A percentile compares a stretch with the other conserved stretches of the same genome.
phyloP scores from a whole-genome alignment of 1,140 invertebrate genomes.

The Pogonomyrmex barbatus region DNA sequence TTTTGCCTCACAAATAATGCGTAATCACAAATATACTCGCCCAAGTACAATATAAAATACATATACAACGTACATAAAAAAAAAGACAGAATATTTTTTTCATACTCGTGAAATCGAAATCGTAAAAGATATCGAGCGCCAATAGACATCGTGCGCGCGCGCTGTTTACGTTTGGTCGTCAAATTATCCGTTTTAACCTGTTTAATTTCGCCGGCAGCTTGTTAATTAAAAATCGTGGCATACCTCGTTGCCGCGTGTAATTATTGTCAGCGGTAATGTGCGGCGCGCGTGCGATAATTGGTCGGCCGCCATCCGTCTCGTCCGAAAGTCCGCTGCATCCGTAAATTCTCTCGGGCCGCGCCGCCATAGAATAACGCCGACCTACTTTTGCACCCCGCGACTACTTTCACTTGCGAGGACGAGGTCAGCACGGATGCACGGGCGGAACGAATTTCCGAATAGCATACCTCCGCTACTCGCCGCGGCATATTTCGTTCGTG shows the following conservation, averaged over 20 bases:
- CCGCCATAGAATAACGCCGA: constrained; percentile 66
- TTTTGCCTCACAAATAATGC: neutral
- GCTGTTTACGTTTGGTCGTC: constrained; percentile 4
- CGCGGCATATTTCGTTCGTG: constrained; percentile 5
- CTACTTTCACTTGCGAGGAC: constrained; percentile 80
- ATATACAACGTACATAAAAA: neutral
- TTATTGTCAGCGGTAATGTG: constrained; percentile 41
- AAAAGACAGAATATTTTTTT: neutral
- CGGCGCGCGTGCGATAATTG: constrained; percentile 43
- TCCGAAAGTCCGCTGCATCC: constrained; percentile 52
- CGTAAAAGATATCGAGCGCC: neutral
- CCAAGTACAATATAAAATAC: neutral
- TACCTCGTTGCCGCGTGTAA: constrained; percentile 11
- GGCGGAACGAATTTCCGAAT: constrained; percentile 60
- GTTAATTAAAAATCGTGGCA: constrained; percentile 48
- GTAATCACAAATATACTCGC: neutral
- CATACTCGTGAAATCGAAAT: neutral
- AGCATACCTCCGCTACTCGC: constrained; percentile 22
- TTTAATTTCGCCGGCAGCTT: neutral
- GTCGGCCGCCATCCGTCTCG: constrained; percentile 11
- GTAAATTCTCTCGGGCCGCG: constrained; percentile 58
- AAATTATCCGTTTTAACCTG: constrained; percentile 19
- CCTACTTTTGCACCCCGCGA: constrained; percentile 71
- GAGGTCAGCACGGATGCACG: constrained; percentile 54
- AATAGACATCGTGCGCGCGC: neutral